Percentiles rank a stretch among this genome's conserved stretches.
Evolutionary conservation across 1,140 invertebrate species (phyloP).

Genomic region (Caenorhabditis briggsae): DNA sequence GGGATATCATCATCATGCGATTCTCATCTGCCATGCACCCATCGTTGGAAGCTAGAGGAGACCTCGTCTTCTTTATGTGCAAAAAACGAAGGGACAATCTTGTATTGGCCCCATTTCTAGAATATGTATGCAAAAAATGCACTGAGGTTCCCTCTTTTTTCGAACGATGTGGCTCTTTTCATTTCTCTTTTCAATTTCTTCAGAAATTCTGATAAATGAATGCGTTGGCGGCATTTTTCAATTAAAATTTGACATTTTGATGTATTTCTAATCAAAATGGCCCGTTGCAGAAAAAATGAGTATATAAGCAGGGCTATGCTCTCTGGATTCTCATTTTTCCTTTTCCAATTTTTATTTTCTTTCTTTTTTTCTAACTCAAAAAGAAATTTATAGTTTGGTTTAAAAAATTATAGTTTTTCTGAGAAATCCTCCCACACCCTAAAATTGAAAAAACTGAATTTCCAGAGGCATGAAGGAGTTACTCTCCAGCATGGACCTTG

Average conservation of each 20-base stretch:
- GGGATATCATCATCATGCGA: constrained; percentile 19
- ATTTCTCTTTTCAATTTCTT: background rate
- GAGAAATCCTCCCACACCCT: too few species aligned
- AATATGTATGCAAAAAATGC: constrained; percentile 54
- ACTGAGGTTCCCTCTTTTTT: constrained; percentile 26
- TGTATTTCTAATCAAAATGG: too few species aligned
- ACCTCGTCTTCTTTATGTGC: constrained; percentile 1
- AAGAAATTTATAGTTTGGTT: too few species aligned
- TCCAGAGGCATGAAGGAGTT: constrained; percentile 76
- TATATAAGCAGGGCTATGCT: too few species aligned
- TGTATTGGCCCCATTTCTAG: constrained; percentile 21
- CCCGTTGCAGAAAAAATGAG: too few species aligned
- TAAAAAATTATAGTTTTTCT: too few species aligned
- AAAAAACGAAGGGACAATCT: constrained; percentile 15
- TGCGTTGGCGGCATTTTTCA: too few species aligned
- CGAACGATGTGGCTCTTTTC: background rate
- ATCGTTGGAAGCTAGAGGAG: background rate
- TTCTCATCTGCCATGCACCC: constrained; percentile 42
- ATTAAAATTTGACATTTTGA: too few species aligned
- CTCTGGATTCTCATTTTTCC: too few species aligned
- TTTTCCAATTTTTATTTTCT: too few species aligned
- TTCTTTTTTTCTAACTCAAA: too few species aligned
- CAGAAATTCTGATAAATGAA: too few species aligned
- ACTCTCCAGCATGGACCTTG: constrained; percentile 74
- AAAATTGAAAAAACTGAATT: background rate